These are phyloP conservation scores for Peromyscus melanophrys DNA, from an alignment of 2,797 vertebrate species.

Conservation along the genomic window DNA sequence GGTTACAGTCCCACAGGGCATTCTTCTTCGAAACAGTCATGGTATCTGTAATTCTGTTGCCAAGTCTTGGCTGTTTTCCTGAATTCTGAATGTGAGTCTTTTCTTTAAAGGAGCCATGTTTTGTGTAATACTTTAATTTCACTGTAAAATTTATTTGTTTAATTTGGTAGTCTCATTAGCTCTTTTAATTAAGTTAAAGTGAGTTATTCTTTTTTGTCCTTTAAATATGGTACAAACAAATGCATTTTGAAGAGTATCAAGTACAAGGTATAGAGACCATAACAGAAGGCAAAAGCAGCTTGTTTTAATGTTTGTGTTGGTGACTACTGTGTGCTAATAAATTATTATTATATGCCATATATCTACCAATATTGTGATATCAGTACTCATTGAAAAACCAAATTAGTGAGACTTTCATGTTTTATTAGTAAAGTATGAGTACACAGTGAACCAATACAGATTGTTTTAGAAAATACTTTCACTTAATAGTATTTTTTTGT, in stretches of 20 bases:
- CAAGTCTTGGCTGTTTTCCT: constrained; percentile 10
- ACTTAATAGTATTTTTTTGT: constrained; percentile 1
- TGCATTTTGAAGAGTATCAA: constrained; percentile 6
- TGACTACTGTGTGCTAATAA: background rate
- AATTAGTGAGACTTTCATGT: background rate
- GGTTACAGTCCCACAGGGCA: constrained; percentile 23
- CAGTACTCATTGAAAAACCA: constrained; percentile 47
- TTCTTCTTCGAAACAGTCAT: constrained; percentile 18
- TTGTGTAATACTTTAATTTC: constrained; percentile 56
- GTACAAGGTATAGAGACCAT: background rate
- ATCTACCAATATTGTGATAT: constrained; percentile 17
- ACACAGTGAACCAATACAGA: background rate
- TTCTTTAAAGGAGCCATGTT: background rate
- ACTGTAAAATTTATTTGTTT: constrained; percentile 37
- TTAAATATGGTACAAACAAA: constrained; percentile 10
- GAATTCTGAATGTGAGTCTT: constrained; percentile 26
- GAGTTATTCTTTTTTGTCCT: background rate
- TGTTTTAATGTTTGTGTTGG: constrained; percentile 40
- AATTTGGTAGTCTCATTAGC: background rate
- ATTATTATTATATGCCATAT: background rate
- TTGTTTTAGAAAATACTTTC: constrained; percentile 29
- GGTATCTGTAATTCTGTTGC: constrained; percentile 38
- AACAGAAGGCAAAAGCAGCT: background rate
- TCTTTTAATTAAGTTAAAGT: constrained; percentile 40
- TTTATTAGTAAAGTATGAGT: constrained; percentile 40